A percentile compares a stretch with the other conserved stretches of the same genome.
These are phyloP conservation scores for Podarcis cretensis DNA, from an alignment of 2,113 vertebrate species.

Conservation along the genomic window DNA sequence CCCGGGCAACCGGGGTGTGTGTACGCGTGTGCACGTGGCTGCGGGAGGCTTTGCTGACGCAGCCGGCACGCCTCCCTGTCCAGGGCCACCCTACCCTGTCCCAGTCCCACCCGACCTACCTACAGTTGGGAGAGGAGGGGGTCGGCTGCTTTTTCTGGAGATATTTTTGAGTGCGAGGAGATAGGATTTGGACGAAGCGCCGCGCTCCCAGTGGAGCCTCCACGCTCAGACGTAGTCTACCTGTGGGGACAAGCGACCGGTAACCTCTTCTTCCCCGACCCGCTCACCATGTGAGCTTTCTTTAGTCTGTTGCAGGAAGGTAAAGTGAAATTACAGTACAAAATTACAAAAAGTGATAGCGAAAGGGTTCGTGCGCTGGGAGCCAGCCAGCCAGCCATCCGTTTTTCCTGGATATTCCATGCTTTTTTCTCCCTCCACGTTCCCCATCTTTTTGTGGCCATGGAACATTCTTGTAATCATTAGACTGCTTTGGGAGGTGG, in stretches of 20 bases:
- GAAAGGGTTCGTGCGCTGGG: too few species aligned
- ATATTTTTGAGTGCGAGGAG: too few species aligned
- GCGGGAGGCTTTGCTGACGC: neutral
- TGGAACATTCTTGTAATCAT: neutral
- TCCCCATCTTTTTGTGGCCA: neutral
- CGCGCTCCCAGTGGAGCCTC: neutral
- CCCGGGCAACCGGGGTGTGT: constrained; percentile 1
- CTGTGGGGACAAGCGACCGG: neutral
- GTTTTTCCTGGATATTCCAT: neutral
- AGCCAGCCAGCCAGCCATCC: too few species aligned
- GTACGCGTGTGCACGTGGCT: neutral
- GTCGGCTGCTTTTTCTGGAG: neutral
- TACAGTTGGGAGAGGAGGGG: neutral
- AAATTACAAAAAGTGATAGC: too few species aligned
- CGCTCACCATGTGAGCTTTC: neutral
- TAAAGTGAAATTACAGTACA: neutral
- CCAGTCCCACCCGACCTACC: neutral
- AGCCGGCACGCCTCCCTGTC: neutral
- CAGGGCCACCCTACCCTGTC: neutral
- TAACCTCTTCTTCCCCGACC: too few species aligned
- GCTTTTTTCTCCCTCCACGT: neutral
- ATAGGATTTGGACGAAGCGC: neutral
- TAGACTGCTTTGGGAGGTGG: too few species aligned
- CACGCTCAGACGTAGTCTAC: neutral
- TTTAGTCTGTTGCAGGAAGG: neutral